Evolutionary conservation across 2,113 vertebrate species (phyloP).

Genomic region (Nothobranchius kuhntae): DNA sequence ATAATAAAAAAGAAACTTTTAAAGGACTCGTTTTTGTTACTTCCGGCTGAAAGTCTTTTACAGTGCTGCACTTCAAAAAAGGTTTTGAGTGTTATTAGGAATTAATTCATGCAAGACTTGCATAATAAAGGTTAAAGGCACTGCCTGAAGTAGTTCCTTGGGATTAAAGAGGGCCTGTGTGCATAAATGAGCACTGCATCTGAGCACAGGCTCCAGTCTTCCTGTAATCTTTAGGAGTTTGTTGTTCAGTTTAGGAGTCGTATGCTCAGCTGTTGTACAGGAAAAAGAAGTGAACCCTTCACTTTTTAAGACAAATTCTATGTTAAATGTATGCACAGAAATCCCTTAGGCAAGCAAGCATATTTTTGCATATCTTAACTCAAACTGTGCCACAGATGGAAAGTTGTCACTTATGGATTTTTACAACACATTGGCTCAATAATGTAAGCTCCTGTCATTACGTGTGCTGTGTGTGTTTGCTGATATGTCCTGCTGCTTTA

Average conservation of each 20-base stretch:
- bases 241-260: neutral
- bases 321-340: neutral
- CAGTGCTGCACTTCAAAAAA: no score
- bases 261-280: neutral
- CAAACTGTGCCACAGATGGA: slow-evolving; percentile 30
- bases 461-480: slow-evolving; percentile 23
- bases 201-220: neutral
- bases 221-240: neutral
- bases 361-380: slow-evolving; percentile 1
- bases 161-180: neutral
- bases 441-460: slow-evolving; percentile 9
- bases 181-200: neutral
- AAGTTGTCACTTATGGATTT: slow-evolving; percentile 27
- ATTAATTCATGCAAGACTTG: no score
- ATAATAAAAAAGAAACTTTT: no score
- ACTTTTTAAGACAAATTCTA: neutral
- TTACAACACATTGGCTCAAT: slow-evolving; percentile 8
- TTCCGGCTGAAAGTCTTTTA: no score
- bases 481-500: slow-evolving; percentile 32
- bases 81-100: no score
- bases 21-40: no score
- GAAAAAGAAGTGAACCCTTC: neutral
- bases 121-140: neutral
- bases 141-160: neutral
- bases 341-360: neutral